Conservation (phyloP, 2,113 vertebrate species). For the Dicaeum eximium region DNA sequence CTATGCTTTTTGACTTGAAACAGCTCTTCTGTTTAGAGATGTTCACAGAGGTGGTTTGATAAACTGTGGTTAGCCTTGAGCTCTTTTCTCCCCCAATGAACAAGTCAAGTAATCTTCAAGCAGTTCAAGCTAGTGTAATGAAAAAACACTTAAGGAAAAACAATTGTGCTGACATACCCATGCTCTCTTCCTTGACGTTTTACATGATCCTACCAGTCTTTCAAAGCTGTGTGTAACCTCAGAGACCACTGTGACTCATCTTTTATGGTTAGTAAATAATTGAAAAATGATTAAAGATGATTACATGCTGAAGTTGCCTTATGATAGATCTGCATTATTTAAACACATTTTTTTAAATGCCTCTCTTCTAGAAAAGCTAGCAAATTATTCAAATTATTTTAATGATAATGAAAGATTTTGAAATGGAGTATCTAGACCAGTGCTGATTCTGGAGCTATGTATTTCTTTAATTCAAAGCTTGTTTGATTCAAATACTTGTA, state of each 20-base stretch:
- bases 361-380: background rate
- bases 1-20: background rate
- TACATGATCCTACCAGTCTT: background rate
- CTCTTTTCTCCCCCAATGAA: background rate
- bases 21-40: background rate
- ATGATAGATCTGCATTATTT: background rate
- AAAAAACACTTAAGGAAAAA: background rate
- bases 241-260: background rate
- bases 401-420: background rate
- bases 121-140: background rate
- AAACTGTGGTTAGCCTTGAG: background rate
- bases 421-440: background rate
- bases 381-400: background rate
- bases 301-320: background rate
- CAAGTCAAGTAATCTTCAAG: background rate
- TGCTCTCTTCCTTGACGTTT: background rate
- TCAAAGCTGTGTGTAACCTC: background rate
- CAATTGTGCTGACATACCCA: background rate
- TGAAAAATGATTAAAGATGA: background rate
- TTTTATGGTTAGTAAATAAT: background rate
- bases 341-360: background rate
- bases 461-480: background rate
- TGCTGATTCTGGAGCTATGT: background rate
- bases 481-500: background rate
- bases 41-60: background rate